A percentile compares a stretch with the other conserved stretches of the same genome.
Conservation (phyloP, 2,113 vertebrate genomes). For the Vidua macroura region DNA sequence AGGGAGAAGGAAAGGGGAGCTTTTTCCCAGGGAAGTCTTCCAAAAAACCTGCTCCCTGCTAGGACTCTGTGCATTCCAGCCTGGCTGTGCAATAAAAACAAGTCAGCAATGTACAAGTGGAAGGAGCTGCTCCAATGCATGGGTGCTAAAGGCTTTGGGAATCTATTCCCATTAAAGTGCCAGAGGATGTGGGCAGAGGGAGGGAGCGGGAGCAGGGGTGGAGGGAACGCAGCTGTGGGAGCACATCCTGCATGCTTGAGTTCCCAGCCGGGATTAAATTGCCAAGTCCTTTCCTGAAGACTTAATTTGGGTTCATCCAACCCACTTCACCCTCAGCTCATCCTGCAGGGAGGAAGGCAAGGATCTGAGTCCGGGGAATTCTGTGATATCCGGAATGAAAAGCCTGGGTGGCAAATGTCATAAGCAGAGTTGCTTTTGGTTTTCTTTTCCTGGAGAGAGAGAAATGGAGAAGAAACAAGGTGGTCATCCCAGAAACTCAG, state of each 20-base stretch:
- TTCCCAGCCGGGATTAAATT: conserved; percentile 16
- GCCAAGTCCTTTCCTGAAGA: not conserved
- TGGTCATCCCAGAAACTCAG: not conserved
- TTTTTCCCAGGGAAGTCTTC: not conserved
- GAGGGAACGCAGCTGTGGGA: not conserved
- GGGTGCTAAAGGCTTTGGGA: not conserved
- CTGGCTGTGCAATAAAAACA: not conserved
- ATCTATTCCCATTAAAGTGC: not conserved
- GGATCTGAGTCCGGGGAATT: not conserved
- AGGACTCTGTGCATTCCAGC: not conserved
- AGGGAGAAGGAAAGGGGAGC: not conserved
- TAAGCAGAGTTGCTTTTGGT: not conserved
- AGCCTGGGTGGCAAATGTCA: not conserved
- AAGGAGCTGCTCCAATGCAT: not conserved
- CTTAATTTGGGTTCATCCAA: conserved; percentile 33
- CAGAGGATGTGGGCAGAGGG: not conserved
- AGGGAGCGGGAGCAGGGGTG: not conserved
- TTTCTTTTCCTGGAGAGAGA: not conserved
- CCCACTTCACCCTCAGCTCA: not conserved
- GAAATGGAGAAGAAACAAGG: not conserved
- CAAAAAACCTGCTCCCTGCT: not conserved
- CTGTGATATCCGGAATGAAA: not conserved
- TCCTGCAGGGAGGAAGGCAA: not conserved
- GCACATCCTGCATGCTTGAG: not conserved
- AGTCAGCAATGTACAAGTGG: not conserved